Conservation (phyloP, 2,888 invertebrate genomes). For the Dolichomitus sp. region DNA sequence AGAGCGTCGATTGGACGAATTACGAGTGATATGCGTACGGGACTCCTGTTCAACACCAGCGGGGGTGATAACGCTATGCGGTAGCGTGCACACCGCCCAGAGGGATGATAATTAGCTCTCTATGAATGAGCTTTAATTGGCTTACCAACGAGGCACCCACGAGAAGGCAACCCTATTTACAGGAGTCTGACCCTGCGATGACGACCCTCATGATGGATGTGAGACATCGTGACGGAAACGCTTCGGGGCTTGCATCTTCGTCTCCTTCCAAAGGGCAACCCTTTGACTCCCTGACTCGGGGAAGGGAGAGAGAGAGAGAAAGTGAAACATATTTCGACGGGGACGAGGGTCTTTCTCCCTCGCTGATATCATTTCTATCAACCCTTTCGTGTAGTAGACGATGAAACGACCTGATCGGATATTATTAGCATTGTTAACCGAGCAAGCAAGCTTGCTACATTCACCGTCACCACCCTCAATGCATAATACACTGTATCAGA, state of each 20-base stretch:
- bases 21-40: slow-evolving; percentile 74
- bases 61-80: slow-evolving; percentile 51
- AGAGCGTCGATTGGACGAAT: slow-evolving; percentile 79
- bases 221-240: slow-evolving; percentile 74
- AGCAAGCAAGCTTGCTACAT: slow-evolving; percentile 73
- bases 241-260: slow-evolving; percentile 66
- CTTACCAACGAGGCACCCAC: slow-evolving; percentile 58
- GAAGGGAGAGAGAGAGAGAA: slow-evolving; percentile 20
- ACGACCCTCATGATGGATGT: slow-evolving; percentile 69
- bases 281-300: slow-evolving; percentile 77
- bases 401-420: slow-evolving; percentile 75
- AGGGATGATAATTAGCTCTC: slow-evolving; percentile 80
- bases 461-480: slow-evolving; percentile 67
- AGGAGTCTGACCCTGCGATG: slow-evolving; percentile 62
- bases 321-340: slow-evolving; percentile 57
- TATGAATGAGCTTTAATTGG: slow-evolving; percentile 84
- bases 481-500: slow-evolving; percentile 75
- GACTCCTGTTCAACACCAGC: slow-evolving; percentile 25
- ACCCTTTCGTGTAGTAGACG: slow-evolving; percentile 61
- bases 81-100: slow-evolving; percentile 48
- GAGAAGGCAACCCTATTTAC: slow-evolving; percentile 50
- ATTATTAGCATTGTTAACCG: slow-evolving; percentile 85
- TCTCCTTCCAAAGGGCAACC: slow-evolving; percentile 64
- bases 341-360: slow-evolving; percentile 47
- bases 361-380: slow-evolving; percentile 57